Evolutionary conservation across 2,113 vertebrate species (phyloP).

Genomic region (Lophius piscatorius): DNA sequence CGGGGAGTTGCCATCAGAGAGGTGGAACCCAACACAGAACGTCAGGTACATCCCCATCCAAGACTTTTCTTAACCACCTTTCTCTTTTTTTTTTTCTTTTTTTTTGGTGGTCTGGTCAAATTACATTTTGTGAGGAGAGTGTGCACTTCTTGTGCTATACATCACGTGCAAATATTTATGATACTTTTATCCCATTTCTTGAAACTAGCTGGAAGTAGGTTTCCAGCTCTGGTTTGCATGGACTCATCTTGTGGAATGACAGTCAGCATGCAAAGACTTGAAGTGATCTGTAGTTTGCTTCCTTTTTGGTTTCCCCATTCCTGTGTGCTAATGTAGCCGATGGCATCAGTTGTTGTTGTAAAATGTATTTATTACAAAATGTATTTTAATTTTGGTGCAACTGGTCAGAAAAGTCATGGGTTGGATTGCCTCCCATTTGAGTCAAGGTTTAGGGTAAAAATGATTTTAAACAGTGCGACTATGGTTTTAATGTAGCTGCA

Average conservation of each 20-base stretch:
- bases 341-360: background rate
- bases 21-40: constrained; percentile 97
- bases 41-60: constrained; percentile 89
- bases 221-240: too few species aligned
- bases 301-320: background rate
- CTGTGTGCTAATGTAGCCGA: background rate
- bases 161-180: background rate
- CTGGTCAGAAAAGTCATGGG: too few species aligned
- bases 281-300: background rate
- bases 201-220: background rate
- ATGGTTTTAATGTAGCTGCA: too few species aligned
- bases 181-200: background rate
- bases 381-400: too few species aligned
- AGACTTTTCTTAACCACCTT: too few species aligned
- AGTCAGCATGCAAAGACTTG: too few species aligned
- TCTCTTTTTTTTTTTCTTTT: background rate
- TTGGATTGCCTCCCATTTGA: too few species aligned
- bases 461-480: too few species aligned
- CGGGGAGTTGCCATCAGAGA: constrained; percentile 91
- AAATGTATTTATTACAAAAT: background rate
- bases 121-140: too few species aligned
- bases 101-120: background rate
- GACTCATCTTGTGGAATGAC: too few species aligned
- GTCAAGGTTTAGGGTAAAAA: too few species aligned
- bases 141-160: too few species aligned